Evolutionary conservation across 2,113 vertebrate genomes (phyloP), one percentile per base, ranked within the genome.

Genomic region (Plecturocebus donacophilus): DNA sequence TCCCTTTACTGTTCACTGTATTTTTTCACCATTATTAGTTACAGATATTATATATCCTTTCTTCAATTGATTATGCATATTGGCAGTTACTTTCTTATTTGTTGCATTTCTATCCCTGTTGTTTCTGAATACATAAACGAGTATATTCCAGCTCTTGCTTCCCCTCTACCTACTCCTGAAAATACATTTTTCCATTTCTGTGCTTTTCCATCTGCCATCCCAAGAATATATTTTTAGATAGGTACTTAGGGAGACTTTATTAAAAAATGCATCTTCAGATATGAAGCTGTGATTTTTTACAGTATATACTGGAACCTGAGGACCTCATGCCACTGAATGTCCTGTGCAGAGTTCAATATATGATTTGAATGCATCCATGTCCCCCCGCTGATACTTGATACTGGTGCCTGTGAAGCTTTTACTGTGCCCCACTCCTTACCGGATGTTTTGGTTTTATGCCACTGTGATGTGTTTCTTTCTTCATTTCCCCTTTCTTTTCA

Each of bases 261-360:
- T 30, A n/a, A 27, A 71, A 70, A 52, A 23, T 49, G 40, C 45
- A 21, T 49, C 45, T 77, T 16, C 16, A 5, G 14, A 4, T 16
- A n/a, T 0, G 10, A 61, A 47, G 20, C 52, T 6, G 8, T 2
- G 64, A 9, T 47, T 32, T 32, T 58, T 45, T 38, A 4, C 10
- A 3, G 32, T 21, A 1, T 25, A 0, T 47, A 5, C 52, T 19
- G 2, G 40, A 27, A 14, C 32, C 19, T 17, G 19, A 64, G 58
- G 5, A 42, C 17, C 52, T 52, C 27, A 0, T 16, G 64, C 12
- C 38, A 35, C 66, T 20, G 47, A 6, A 30, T 25, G 40, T 17
- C 23, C 38, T 52, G 42, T 6, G n/a, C 3, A 27, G 20, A 2
- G 23, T 8, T 19, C 45, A 3, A 0, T 42, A 0, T 6, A 8